These are phyloP conservation scores for Procambarus clarkii DNA, from an alignment of 1,140 invertebrate genomes.

Conservation along the genomic window DNA sequence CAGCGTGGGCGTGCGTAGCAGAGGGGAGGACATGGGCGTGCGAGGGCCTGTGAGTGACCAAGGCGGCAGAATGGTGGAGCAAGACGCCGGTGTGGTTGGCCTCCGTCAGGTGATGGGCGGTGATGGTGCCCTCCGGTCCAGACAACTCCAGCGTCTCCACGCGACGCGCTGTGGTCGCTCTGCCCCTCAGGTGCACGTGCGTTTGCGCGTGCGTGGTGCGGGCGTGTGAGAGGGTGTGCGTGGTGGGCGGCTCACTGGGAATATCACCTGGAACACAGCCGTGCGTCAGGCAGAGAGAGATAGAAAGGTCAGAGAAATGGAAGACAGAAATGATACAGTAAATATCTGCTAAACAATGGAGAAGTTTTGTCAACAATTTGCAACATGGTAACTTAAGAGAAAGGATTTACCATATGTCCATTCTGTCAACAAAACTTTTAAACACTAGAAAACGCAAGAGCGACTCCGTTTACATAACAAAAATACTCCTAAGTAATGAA, in stretches of 20 bases:
- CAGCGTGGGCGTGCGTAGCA: conserved; percentile 2
- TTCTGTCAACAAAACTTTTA: not conserved
- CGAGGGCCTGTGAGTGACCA: conserved; percentile 30
- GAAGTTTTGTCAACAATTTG: not conserved
- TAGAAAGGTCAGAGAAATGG: conserved; percentile 14
- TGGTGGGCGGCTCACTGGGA: conserved; percentile 41
- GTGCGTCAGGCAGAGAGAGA: conserved; percentile 26
- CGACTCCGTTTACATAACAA: not conserved
- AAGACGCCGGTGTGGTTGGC: conserved; percentile 25
- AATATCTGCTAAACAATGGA: not conserved
- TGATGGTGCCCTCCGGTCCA: conserved; percentile 23
- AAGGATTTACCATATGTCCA: not conserved
- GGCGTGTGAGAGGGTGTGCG: conserved; percentile 50
- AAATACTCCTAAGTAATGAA: not conserved
- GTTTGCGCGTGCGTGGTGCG: conserved; percentile 52
- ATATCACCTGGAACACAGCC: conserved; percentile 54
- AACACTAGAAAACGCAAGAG: not conserved
- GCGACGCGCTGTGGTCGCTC: conserved; percentile 20
- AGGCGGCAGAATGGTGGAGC: conserved; percentile 45
- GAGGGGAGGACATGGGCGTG: conserved; percentile 8
- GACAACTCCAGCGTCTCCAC: conserved; percentile 30
- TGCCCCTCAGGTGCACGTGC: conserved; percentile 39
- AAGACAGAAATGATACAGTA: not conserved
- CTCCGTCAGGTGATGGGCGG: conserved; percentile 35
- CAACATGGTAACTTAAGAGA: not conserved